A percentile compares a stretch with the other conserved stretches of the same genome.
Conservation (phyloP, 2,888 invertebrate genomes). For the Eurytoma californica region DNA sequence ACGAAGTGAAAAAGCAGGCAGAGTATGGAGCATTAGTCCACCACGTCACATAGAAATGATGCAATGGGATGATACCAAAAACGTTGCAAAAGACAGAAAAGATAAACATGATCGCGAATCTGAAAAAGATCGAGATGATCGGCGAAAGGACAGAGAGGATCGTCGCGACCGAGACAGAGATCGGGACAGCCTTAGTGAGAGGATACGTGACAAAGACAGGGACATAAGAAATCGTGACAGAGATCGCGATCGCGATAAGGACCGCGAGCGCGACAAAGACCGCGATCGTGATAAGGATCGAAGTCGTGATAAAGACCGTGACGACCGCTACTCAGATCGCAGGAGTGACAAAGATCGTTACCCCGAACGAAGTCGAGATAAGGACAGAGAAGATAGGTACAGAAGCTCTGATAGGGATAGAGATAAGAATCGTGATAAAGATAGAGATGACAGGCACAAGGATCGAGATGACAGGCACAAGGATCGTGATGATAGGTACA, state of each 20-base stretch:
- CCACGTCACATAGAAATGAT: background rate
- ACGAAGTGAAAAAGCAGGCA: conserved; percentile 56
- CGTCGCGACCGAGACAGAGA: conserved; percentile 60
- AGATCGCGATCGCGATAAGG: conserved; percentile 60
- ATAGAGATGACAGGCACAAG: conserved; percentile 27
- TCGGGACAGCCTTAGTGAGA: conserved; percentile 58
- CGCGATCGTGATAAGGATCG: conserved; percentile 52
- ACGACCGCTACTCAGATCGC: conserved; percentile 57
- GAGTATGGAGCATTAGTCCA: conserved; percentile 51
- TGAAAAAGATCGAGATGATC: conserved; percentile 55
- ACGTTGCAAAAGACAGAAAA: conserved; percentile 11
- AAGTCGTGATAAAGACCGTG: conserved; percentile 56
- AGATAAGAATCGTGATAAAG: conserved; percentile 47
- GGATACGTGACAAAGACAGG: conserved; percentile 59
- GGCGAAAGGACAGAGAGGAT: conserved; percentile 60
- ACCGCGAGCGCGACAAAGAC: conserved; percentile 58
- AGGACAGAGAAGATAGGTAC: conserved; percentile 41
- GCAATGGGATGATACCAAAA: conserved; percentile 37
- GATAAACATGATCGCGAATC: conserved; percentile 49
- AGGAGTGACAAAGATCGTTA: conserved; percentile 59
- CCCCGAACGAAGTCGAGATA: conserved; percentile 47
- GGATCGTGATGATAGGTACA: conserved; percentile 60
- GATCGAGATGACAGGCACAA: conserved; percentile 59
- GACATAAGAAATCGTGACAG: conserved; percentile 56
- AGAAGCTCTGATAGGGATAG: conserved; percentile 43